Conservation (phyloP, 2,113 vertebrate genomes). For the Collichthys lucidus region DNA sequence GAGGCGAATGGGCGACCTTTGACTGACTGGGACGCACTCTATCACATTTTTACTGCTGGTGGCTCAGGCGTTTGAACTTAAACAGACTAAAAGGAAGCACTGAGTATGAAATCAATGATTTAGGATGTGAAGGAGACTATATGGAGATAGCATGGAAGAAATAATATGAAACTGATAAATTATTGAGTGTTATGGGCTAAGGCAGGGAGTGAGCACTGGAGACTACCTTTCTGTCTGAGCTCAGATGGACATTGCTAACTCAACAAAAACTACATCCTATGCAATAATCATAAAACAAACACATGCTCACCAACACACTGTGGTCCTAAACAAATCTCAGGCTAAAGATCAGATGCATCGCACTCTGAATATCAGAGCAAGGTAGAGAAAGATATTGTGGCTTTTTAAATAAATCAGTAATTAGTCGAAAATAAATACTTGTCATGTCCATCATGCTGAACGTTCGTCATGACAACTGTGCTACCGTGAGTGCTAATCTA, state of each 20-base stretch:
- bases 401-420: neutral
- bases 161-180: slow-evolving; percentile 42
- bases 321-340: neutral
- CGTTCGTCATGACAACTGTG: slow-evolving; percentile 9
- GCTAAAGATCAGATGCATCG: neutral
- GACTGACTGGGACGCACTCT: neutral
- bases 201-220: neutral
- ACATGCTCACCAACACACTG: neutral
- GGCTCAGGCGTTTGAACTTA: neutral
- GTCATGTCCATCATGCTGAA: neutral
- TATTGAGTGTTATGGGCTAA: slow-evolving; percentile 36
- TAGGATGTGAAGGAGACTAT: slow-evolving; percentile 2
- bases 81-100: slow-evolving; percentile 19
- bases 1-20: neutral
- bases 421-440: neutral
- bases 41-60: neutral
- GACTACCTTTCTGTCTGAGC: slow-evolving; percentile 10
- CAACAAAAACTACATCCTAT: slow-evolving; percentile 11
- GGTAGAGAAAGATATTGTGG: neutral
- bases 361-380: neutral
- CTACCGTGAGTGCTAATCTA: slow-evolving; percentile 19
- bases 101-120: slow-evolving; percentile 40
- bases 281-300: slow-evolving; percentile 23
- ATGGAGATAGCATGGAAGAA: slow-evolving; percentile 23
- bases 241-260: neutral